Base-by-base conservation (phyloP, 2,888 invertebrate species). In the Yponomeuta plumbellus region DNA sequence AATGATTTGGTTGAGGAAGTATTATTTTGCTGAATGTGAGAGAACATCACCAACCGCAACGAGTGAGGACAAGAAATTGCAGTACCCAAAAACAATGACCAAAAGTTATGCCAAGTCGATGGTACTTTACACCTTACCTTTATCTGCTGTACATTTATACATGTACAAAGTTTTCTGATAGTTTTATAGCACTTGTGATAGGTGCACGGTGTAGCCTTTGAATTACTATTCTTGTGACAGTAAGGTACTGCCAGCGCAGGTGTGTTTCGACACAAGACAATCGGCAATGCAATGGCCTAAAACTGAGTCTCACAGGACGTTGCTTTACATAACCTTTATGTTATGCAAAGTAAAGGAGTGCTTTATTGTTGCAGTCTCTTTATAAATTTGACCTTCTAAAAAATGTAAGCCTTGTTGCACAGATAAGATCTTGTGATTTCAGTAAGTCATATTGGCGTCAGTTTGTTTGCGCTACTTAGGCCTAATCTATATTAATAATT, bases 261-360 rank as follows among this genome's bases (percentile, higher is more conserved):
- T 34, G 8, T 8, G 34, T 61, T 61, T 23, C 61, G 34, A 26
- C 61, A 61, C 61, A 61, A 61, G 22, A 61, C 61, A 61, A 61
- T 61, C 22, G 13, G 23, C 61, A 61, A 61, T 34, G 22, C 23
- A 61, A 21, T 34, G 61, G 34, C 34, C 34, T 34, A 61, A 61
- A 61, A 61, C 11, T 8, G 21, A 59, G 34, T 34, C 61, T 23
- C 23, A 23, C 26, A n/a, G 61, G 23, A 61, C 8, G 34, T 61
- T 23, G 61, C 61, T 26, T 61, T 10, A 17, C 61, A 61, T 61
- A 21, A 61, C 23, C 23, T 61, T 8, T 22, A 6, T 34, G 4
- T 34, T 34, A 34, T 34, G 22, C 22, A 22, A 59, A 23, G 23
- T 59, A 59, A 59, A 59, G 22, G 17, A 56, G 20, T 11, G 13